A percentile compares a stretch with the other conserved stretches of the same genome.
Conservation (phyloP, 2,113 vertebrate genomes). For the Oryzias melastigma region DNA sequence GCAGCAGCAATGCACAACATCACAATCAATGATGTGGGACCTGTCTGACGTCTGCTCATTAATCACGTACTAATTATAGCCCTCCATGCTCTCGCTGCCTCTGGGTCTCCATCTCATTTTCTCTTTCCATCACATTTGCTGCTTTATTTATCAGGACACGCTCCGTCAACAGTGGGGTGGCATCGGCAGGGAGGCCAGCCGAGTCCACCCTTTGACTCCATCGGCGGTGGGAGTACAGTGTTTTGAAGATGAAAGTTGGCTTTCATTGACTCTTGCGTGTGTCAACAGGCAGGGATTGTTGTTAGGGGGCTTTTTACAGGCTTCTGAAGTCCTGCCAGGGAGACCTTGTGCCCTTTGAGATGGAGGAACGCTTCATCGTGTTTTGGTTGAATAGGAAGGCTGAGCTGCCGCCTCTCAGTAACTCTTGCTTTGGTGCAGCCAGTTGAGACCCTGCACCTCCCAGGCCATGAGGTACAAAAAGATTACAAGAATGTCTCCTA, state of each 20-base stretch:
- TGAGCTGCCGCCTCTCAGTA: slow-evolving; percentile 47
- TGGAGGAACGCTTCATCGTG: slow-evolving; percentile 49
- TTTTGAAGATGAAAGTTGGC: slow-evolving; percentile 45
- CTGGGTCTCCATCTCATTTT: slow-evolving; percentile 19
- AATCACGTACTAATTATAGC: slow-evolving; percentile 79
- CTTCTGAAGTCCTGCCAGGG: slow-evolving; percentile 40
- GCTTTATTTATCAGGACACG: slow-evolving; percentile 67
- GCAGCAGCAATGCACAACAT: slow-evolving; percentile 58
- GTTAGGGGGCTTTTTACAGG: slow-evolving; percentile 48
- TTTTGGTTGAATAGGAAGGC: slow-evolving; percentile 54
- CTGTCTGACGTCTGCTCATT: slow-evolving; percentile 69
- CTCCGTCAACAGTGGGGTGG: slow-evolving; percentile 35
- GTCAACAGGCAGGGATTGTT: slow-evolving; percentile 21
- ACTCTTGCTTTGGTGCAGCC: slow-evolving; percentile 34
- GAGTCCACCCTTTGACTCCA: slow-evolving; percentile 60
- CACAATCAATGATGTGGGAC: slow-evolving; percentile 71
- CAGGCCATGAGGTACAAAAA: slow-evolving; percentile 9
- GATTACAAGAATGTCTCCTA: slow-evolving; percentile 31
- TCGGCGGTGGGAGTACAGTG: slow-evolving; percentile 21
- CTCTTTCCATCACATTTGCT: slow-evolving; percentile 53
- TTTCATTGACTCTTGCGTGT: slow-evolving; percentile 11
- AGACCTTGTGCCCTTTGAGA: slow-evolving; percentile 46
- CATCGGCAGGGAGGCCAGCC: slow-evolving; percentile 47
- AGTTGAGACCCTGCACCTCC: slow-evolving; percentile 27
- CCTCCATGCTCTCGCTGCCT: slow-evolving; percentile 20